Evolutionary conservation across 2,113 vertebrate species (phyloP).

Genomic region (Indicator indicator): DNA sequence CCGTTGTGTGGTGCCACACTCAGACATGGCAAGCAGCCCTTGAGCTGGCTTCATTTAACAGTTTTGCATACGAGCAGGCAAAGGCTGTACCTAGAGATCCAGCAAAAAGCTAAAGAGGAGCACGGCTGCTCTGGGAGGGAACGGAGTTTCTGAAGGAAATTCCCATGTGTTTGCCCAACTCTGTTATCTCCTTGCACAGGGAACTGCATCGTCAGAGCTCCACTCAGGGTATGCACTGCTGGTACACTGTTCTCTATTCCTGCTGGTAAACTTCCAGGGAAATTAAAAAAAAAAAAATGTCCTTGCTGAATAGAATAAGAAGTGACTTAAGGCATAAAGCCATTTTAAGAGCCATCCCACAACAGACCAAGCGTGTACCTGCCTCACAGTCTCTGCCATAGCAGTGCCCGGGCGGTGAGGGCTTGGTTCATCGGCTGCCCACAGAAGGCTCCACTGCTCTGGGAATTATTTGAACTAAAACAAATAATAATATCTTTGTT

Average conservation of each 20-base stretch:
- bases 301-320: neutral
- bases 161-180: rapidly evolving
- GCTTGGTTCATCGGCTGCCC: neutral
- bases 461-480: neutral
- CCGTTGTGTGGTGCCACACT: conserved; percentile 15
- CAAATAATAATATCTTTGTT: neutral
- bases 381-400: neutral
- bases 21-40: neutral
- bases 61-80: neutral
- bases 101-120: neutral
- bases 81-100: neutral
- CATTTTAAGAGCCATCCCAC: neutral
- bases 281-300: neutral
- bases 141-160: neutral
- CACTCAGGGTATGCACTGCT: rapidly evolving
- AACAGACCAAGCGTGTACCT: neutral
- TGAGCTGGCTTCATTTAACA: neutral
- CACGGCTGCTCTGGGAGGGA: neutral
- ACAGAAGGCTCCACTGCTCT: neutral
- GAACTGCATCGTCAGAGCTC: neutral
- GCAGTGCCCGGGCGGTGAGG: neutral
- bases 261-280: neutral
- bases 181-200: rapidly evolving
- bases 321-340: neutral
- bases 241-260: neutral